Evolutionary conservation across 2,797 vertebrate genomes (phyloP), one percentile per base, ranked within the genome.

Genomic region (Setipinna tenuifilis): DNA sequence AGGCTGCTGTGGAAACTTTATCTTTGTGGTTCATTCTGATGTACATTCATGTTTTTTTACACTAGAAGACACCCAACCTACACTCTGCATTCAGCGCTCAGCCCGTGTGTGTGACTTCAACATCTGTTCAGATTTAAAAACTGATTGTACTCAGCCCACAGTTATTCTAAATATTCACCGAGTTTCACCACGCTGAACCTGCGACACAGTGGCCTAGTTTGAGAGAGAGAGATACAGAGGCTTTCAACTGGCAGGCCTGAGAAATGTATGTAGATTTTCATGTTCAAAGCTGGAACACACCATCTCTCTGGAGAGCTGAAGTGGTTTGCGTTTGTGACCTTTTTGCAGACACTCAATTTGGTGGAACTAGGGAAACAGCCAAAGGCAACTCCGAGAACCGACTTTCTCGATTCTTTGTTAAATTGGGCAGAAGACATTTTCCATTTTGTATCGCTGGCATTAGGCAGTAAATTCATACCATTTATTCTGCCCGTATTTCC

Each of bases 231-330:
- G 21, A 44, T 31, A 82, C 84, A 90, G 86, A 89, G 90, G 91
- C 90, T 94, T 95, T 94, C 93, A 94, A 92, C 92, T 90, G 89
- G 87, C 88, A 93, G 91, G 92, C 94, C 90, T 92, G 41, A 82
- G 87, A 93, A 88, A 87, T 88, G 83, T 92, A 90, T 92, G 87
- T 87, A 90, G 90, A 92, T 94, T 83, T 90, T 90, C 90, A 86
- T 86, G 91, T 89, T 91, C 91, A 95, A 92, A 94, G 90, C 90
- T 89, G 90, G 87, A 91, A 92, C 91, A 93, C 91, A 95, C 93
- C 94, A 94, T 95, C 94, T 95, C 93, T 95, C 93, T 86, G 86
- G 94, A 93, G 94, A 92, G 90, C 92, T 92, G 85, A 83, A 90
- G 85, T 91, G 91, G 92, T 92, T 93, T 91, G 90, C 81, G 90